A percentile compares a stretch with the other conserved stretches of the same genome.
These are phyloP conservation scores for Lerista edwardsae DNA, from an alignment of 2,797 vertebrate species.

Conservation along the genomic window DNA sequence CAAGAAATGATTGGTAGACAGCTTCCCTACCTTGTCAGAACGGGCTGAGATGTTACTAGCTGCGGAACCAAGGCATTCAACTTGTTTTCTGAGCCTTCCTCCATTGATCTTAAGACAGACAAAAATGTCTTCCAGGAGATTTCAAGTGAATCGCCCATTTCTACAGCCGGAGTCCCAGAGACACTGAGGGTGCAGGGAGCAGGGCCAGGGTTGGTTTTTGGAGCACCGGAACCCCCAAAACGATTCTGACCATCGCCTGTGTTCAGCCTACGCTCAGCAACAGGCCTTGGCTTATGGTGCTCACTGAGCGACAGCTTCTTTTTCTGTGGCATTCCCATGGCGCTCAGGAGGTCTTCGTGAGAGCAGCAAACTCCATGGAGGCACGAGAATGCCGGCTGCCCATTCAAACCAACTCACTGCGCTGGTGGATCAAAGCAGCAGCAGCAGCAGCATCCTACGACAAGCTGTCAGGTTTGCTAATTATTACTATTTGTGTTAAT, in stretches of 20 bases:
- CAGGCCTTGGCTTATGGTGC: constrained; percentile 1
- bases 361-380: background rate
- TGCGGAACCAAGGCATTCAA: background rate
- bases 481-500: constrained; percentile 17
- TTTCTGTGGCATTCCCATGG: constrained; percentile 16
- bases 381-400: background rate
- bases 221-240: background rate
- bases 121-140: background rate
- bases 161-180: background rate
- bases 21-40: constrained; percentile 19
- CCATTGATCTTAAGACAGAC: background rate
- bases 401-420: background rate
- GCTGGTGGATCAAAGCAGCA: background rate
- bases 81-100: constrained; percentile 15
- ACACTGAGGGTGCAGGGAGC: background rate
- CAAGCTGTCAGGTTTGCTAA: background rate
- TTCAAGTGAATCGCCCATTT: background rate
- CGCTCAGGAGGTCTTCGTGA: background rate
- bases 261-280: background rate
- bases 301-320: background rate
- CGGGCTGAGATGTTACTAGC: constrained; percentile 3
- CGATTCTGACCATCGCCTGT: background rate
- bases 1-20: background rate
- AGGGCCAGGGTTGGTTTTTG: background rate
- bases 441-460: background rate